Percentiles rank a stretch among this genome's conserved stretches.
Evolutionary conservation across 2,888 invertebrate species (phyloP).

Genomic region (Coleophora deauratella): DNA sequence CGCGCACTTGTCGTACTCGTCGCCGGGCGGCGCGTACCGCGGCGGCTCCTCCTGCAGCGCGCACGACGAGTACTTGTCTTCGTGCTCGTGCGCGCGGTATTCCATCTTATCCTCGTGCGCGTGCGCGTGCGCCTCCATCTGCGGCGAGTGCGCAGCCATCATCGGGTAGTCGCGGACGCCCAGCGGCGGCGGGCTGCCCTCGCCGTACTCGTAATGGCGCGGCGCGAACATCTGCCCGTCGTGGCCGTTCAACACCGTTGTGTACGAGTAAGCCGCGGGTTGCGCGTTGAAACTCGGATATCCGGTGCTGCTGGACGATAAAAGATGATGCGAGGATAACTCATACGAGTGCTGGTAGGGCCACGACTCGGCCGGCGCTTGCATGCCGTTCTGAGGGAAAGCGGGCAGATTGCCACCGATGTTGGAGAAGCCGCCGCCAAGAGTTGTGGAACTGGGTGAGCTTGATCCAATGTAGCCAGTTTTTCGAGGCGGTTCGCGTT

Average conservation of each 20-base stretch:
- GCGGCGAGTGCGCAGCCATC: constrained; percentile 77
- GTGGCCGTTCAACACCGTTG: constrained; percentile 81
- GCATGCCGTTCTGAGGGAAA: constrained; percentile 75
- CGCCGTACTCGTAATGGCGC: constrained; percentile 76
- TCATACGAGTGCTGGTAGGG: constrained; percentile 86
- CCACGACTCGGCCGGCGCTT: constrained; percentile 85
- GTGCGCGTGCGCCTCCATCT: constrained; percentile 63
- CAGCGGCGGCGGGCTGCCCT: constrained; percentile 78
- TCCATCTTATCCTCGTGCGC: constrained; percentile 65
- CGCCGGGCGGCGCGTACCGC: constrained; percentile 74
- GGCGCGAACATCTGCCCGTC: constrained; percentile 83
- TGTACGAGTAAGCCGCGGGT: constrained; percentile 76
- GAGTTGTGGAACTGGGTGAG: constrained; percentile 78
- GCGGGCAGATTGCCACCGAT: constrained; percentile 63
- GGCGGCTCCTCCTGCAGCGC: constrained; percentile 65
- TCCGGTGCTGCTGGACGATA: constrained; percentile 79
- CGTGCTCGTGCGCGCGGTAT: constrained; percentile 58
- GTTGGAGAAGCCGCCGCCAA: constrained; percentile 76
- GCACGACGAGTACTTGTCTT: constrained; percentile 63
- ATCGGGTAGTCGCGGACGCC: constrained; percentile 78
- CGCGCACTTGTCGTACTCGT: constrained; percentile 77
- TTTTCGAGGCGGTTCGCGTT: constrained; percentile 93
- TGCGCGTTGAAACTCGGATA: constrained; percentile 78
- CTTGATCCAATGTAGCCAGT: constrained; percentile 84
- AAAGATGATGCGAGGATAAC: constrained; percentile 81